Conservation (phyloP, 2,113 vertebrate species). For the Anser cygnoides region DNA sequence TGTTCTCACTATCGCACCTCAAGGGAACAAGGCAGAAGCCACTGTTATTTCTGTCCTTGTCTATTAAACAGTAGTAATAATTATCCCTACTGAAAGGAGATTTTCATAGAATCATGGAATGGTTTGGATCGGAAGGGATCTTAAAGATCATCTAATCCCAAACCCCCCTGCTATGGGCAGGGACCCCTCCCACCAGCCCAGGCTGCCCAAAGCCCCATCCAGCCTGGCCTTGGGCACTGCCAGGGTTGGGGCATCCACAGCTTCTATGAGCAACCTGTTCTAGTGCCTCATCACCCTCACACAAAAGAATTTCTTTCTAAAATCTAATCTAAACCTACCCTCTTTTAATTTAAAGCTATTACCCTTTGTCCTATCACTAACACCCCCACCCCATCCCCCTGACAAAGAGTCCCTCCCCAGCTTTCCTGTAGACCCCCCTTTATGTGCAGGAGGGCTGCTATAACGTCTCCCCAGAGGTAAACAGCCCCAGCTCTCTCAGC, state of each 20-base stretch:
- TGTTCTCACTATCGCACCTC: background rate
- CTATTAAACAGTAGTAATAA: background rate
- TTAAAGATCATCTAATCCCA: background rate
- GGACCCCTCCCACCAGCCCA: background rate
- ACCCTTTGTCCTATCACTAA: background rate
- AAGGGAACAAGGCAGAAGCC: background rate
- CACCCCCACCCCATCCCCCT: too few species aligned
- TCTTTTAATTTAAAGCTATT: background rate
- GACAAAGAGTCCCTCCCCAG: background rate
- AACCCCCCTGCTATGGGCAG: background rate
- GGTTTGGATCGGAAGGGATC: background rate
- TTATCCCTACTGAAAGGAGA: background rate
- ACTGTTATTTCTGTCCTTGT: background rate
- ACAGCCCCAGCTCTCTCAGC: background rate
- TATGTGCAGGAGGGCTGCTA: background rate
- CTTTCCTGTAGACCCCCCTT: background rate
- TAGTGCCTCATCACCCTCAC: background rate
- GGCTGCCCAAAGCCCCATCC: background rate
- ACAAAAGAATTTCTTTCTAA: background rate
- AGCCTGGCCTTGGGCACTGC: background rate
- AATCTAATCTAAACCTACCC: background rate
- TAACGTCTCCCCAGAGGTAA: background rate
- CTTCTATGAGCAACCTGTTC: background rate
- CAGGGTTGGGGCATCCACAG: background rate
- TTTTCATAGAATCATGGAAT: background rate